phyloP scores from a whole-genome alignment of 2,888 invertebrate genomes.

The Eupithecia abbreviata region DNA sequence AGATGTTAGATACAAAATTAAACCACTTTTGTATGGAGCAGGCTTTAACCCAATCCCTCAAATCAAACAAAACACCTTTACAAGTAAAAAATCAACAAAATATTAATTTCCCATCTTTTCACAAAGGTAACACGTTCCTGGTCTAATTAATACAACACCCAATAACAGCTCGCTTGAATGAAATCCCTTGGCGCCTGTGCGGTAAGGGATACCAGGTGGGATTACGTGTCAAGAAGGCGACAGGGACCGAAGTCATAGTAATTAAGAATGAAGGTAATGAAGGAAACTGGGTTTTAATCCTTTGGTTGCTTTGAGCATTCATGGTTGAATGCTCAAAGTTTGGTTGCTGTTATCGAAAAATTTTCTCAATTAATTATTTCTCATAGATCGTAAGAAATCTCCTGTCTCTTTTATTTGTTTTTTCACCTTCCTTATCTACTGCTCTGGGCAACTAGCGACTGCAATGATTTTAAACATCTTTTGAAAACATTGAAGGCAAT shows the following conservation, averaged over 20 bases:
- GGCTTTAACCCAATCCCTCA: background rate
- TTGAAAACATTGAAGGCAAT: no score
- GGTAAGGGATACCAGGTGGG: constrained; percentile 45
- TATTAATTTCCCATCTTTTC: constrained; percentile 5
- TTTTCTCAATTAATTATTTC: no score
- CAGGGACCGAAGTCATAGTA: background rate
- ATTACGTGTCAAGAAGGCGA: constrained; percentile 40
- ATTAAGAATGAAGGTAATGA: background rate
- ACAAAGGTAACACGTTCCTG: constrained; percentile 41
- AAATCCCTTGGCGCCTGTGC: constrained; percentile 60
- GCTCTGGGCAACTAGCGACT: no score
- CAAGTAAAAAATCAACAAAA: background rate
- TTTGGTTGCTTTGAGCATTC: background rate
- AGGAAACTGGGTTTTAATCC: background rate
- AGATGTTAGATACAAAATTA: background rate
- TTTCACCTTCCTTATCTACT: no score
- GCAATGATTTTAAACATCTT: no score
- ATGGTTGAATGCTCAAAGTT: background rate
- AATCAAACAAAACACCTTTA: background rate
- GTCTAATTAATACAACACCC: constrained; percentile 69
- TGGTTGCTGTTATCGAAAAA: background rate
- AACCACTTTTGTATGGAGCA: background rate
- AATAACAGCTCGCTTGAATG: constrained; percentile 59
- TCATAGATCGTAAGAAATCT: no score
- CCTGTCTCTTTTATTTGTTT: no score